Percentiles rank a stretch among this genome's conserved stretches.
Conservation (phyloP, 37 sponge, comb jelly and placozoan genomes). For the Petrosia ficiformis region DNA sequence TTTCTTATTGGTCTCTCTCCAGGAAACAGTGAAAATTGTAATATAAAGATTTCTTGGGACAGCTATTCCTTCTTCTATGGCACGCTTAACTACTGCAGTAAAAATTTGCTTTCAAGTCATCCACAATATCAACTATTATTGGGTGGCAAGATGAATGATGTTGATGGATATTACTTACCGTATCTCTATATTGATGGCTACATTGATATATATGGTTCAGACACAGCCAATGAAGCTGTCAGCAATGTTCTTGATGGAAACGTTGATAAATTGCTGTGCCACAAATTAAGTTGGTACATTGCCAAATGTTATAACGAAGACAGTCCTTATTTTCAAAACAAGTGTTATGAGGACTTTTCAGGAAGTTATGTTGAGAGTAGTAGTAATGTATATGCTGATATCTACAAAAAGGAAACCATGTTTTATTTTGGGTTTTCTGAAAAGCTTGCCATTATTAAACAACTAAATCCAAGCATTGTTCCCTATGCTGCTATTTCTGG, state of each 20-base stretch:
- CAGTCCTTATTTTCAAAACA: background rate
- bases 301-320: background rate
- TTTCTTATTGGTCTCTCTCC: slow-evolving; percentile 38
- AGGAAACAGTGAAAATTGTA: background rate
- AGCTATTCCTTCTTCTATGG: slow-evolving; percentile 8
- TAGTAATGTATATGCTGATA: slow-evolving; percentile 3
- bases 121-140: background rate
- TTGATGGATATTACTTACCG: slow-evolving; percentile 38
- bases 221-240: slow-evolving; percentile 9
- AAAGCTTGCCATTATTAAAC: slow-evolving; percentile 10
- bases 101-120: background rate
- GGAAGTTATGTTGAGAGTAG: slow-evolving; percentile 2
- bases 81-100: background rate
- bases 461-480: background rate
- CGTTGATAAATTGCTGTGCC: background rate
- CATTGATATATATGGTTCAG: slow-evolving; percentile 18
- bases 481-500: slow-evolving; percentile 20
- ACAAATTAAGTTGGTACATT: background rate
- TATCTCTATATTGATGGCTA: slow-evolving; percentile 33
- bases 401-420: background rate
- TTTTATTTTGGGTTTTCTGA: slow-evolving; percentile 38
- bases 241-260: slow-evolving; percentile 8
- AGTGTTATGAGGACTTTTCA: slow-evolving; percentile 15
- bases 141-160: slow-evolving; percentile 44
- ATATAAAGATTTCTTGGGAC: background rate